These are phyloP conservation scores for Rattus norvegicus DNA, from an alignment of 2,113 vertebrate species.

Conservation along the genomic window DNA sequence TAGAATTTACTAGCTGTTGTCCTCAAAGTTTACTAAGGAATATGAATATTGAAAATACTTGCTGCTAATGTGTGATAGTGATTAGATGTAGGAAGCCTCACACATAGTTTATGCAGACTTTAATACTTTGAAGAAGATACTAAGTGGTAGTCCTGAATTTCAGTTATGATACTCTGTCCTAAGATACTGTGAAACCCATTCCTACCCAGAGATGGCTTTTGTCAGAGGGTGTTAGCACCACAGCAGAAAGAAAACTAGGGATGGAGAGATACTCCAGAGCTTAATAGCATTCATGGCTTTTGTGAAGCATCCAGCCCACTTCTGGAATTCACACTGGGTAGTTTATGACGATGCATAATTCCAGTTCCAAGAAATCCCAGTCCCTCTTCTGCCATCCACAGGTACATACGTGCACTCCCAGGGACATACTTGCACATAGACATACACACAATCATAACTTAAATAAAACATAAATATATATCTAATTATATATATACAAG, in stretches of 20 bases:
- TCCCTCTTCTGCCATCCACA: background rate
- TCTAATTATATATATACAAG: background rate
- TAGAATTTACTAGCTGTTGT: background rate
- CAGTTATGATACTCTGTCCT: background rate
- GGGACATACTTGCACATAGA: background rate
- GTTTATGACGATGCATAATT: background rate
- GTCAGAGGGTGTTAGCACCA: no score
- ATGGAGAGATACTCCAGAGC: background rate
- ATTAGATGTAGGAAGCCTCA: background rate
- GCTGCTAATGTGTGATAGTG: background rate
- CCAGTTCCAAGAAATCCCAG: background rate
- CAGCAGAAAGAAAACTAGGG: background rate
- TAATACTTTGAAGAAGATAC: background rate
- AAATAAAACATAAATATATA: background rate
- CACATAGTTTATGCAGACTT: background rate
- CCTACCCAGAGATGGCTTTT: no score
- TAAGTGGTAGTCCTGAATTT: background rate
- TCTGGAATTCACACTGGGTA: background rate
- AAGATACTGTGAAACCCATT: background rate
- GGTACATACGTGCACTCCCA: no score
- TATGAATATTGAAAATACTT: background rate
- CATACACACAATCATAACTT: background rate
- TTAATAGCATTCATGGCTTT: background rate
- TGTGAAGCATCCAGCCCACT: background rate
- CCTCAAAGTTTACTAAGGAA: background rate